phyloP scores from a whole-genome alignment of 2,113 vertebrate genomes.

The Hyperoodon ampullatus region DNA sequence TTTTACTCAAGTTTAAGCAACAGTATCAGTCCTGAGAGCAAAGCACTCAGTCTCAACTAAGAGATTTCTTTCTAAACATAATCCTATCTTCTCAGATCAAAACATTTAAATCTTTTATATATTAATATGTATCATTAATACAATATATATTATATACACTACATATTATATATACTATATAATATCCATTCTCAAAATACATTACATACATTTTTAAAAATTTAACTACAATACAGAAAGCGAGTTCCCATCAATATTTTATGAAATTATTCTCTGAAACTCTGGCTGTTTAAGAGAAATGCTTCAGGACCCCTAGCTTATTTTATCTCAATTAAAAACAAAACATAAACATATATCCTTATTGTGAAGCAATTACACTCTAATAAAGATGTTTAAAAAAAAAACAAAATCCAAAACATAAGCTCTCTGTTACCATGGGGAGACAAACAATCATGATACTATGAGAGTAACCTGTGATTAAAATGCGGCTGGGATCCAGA shows the following conservation, averaged over 20 bases:
- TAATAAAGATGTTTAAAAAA: no score
- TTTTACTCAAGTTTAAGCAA: neutral
- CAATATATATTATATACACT: neutral
- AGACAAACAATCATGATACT: neutral
- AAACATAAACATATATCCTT: no score
- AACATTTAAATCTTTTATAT: neutral
- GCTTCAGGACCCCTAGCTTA: neutral
- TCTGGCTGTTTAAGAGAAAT: slow-evolving; percentile 18
- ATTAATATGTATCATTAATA: neutral
- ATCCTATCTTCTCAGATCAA: neutral
- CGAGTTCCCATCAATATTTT: neutral
- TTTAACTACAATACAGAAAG: neutral
- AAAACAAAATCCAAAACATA: neutral
- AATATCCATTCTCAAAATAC: neutral
- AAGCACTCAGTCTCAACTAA: neutral
- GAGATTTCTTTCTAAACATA: neutral
- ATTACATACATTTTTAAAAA: neutral
- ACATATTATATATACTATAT: neutral
- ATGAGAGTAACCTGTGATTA: neutral
- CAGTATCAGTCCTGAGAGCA: neutral
- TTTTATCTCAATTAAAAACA: neutral
- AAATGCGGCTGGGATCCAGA: neutral
- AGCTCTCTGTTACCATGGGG: neutral
- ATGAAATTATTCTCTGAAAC: neutral
- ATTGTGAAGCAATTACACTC: no score